Conservation (phyloP, 2,888 invertebrate genomes). For the Galerucella pusilla region DNA sequence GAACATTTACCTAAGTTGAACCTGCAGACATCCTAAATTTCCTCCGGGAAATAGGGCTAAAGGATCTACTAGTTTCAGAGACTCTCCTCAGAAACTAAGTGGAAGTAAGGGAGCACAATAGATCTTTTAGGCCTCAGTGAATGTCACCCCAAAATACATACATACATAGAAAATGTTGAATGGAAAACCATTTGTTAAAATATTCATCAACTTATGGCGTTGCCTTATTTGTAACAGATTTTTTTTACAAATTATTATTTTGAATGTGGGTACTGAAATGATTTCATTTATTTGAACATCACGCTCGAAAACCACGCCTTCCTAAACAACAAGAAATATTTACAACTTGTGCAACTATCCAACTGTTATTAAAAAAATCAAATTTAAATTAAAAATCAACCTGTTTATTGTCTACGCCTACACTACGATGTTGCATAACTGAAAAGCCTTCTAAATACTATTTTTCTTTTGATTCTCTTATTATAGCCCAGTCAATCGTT, state of each 20-base stretch:
- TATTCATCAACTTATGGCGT: not conserved
- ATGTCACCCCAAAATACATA: too few species aligned
- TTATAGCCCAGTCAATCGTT: not conserved
- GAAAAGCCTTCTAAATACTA: slow-evolving; percentile 18
- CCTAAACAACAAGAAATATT: not conserved
- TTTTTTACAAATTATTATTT: not conserved
- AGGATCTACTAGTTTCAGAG: too few species aligned
- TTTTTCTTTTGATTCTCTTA: not conserved
- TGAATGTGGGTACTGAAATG: not conserved
- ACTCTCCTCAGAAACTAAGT: too few species aligned
- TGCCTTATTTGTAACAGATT: not conserved
- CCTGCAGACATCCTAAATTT: too few species aligned
- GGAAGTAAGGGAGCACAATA: too few species aligned
- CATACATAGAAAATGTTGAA: not conserved
- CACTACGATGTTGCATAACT: slow-evolving; percentile 4
- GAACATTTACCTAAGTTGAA: too few species aligned
- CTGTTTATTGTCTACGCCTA: slow-evolving; percentile 22
- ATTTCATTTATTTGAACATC: slow-evolving; percentile 12
- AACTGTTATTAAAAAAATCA: slow-evolving; percentile 13
- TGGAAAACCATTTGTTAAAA: not conserved
- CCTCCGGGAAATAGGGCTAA: too few species aligned
- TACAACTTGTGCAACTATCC: not conserved
- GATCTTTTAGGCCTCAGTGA: too few species aligned
- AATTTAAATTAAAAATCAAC: slow-evolving; percentile 19
- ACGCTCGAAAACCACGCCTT: slow-evolving; percentile 1